Evolutionary conservation across 2,113 vertebrate genomes (phyloP).

Genomic region (Archilochus colubris): DNA sequence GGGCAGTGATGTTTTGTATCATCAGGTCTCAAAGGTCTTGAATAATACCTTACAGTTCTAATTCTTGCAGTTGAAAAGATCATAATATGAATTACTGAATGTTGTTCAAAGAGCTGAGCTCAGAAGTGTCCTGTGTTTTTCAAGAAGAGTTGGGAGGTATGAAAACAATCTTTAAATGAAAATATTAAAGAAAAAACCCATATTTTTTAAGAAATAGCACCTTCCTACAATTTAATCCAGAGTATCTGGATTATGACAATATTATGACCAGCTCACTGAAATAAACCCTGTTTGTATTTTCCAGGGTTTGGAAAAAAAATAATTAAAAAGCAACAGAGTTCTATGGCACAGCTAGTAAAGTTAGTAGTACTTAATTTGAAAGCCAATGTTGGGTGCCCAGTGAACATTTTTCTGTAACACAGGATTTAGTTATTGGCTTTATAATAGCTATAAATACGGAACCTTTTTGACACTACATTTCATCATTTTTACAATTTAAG

Average conservation of each 20-base stretch:
- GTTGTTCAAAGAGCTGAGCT: background rate
- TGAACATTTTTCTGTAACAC: background rate
- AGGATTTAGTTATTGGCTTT: background rate
- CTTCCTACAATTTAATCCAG: background rate
- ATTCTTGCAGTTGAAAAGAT: background rate
- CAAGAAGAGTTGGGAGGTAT: background rate
- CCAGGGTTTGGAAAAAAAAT: background rate
- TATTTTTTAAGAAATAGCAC: background rate
- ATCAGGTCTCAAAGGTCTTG: background rate
- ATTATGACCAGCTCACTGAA: background rate
- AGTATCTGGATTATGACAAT: background rate
- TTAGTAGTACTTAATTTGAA: background rate
- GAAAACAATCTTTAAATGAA: background rate
- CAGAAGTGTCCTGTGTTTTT: background rate
- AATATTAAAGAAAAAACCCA: background rate
- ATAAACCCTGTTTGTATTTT: background rate
- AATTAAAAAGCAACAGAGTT: background rate
- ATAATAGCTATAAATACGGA: background rate
- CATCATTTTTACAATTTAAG: background rate
- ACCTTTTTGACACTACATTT: background rate
- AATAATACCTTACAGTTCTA: background rate
- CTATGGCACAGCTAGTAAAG: background rate
- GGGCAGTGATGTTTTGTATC: background rate
- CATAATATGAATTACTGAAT: background rate
- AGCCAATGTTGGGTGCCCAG: background rate